These are phyloP conservation scores for Seira ritae DNA, from an alignment of 2,888 invertebrate species.

Conservation along the genomic window DNA sequence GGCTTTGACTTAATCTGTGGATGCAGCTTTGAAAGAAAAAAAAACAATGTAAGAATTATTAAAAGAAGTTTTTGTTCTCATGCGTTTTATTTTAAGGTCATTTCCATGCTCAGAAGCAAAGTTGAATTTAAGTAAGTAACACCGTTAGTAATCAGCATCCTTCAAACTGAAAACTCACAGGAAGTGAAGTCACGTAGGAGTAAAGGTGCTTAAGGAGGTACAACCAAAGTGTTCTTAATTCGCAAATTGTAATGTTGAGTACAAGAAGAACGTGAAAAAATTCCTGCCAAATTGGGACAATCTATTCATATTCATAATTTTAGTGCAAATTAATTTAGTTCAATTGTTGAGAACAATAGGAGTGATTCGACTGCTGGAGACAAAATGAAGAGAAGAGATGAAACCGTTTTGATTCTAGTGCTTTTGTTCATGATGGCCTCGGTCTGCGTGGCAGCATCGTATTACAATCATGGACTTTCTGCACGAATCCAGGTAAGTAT, in stretches of 20 bases:
- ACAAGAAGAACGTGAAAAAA: too few species aligned
- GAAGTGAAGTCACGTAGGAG: not conserved
- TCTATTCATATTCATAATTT: too few species aligned
- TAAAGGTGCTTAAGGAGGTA: too few species aligned
- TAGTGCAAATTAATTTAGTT: too few species aligned
- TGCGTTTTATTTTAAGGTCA: not conserved
- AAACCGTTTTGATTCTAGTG: not conserved
- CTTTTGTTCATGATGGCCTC: not conserved
- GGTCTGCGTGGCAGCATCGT: not conserved
- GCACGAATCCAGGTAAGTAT: conserved; percentile 29
- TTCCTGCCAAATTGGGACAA: too few species aligned
- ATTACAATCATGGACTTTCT: conserved; percentile 1
- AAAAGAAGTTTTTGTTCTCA: not conserved
- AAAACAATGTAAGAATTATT: not conserved
- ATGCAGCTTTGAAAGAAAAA: not conserved
- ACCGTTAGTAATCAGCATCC: not conserved
- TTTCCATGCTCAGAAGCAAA: too few species aligned
- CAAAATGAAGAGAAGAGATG: too few species aligned
- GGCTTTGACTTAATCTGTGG: not conserved
- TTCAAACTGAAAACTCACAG: not conserved
- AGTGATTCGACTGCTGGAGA: too few species aligned
- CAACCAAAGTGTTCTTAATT: too few species aligned
- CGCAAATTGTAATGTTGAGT: too few species aligned
- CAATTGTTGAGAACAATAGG: not conserved
- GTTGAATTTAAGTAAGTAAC: too few species aligned